phyloP scores from a whole-genome alignment of 2,797 vertebrate species.

The Onychomys torridus region DNA sequence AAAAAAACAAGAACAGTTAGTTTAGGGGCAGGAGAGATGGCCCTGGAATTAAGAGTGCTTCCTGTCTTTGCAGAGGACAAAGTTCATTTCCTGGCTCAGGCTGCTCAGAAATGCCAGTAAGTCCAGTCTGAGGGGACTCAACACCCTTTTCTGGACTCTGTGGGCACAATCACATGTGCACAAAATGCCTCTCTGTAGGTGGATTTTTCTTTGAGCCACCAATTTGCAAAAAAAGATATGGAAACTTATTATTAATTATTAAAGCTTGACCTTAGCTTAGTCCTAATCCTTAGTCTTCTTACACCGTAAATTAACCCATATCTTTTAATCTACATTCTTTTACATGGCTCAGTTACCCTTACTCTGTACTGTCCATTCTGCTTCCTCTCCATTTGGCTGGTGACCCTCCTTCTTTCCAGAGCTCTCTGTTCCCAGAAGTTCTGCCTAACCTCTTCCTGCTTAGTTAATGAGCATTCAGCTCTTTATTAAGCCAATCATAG shows the following conservation, averaged over 20 bases:
- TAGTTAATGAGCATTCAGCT: background rate
- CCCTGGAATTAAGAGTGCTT: background rate
- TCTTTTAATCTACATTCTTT: background rate
- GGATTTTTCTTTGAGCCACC: background rate
- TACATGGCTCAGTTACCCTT: background rate
- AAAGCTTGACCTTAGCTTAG: background rate
- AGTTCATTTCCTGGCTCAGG: background rate
- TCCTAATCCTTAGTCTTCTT: background rate
- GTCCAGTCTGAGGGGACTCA: background rate
- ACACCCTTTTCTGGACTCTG: background rate
- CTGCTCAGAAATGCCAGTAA: background rate
- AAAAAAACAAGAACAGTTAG: constrained; percentile 20
- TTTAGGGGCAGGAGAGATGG: background rate
- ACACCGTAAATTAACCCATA: background rate
- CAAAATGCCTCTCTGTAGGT: background rate
- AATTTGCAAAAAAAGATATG: background rate
- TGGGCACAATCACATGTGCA: background rate
- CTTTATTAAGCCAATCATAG: background rate
- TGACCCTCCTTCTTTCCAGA: background rate
- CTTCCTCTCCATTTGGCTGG: no score
- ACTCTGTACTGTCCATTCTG: background rate
- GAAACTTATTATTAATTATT: background rate
- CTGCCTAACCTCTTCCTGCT: background rate
- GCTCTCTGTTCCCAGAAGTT: background rate
- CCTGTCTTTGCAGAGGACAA: background rate